phyloP scores from a whole-genome alignment of 92 coral and sea anemone genomes.

The Palythoa grandiflora region DNA sequence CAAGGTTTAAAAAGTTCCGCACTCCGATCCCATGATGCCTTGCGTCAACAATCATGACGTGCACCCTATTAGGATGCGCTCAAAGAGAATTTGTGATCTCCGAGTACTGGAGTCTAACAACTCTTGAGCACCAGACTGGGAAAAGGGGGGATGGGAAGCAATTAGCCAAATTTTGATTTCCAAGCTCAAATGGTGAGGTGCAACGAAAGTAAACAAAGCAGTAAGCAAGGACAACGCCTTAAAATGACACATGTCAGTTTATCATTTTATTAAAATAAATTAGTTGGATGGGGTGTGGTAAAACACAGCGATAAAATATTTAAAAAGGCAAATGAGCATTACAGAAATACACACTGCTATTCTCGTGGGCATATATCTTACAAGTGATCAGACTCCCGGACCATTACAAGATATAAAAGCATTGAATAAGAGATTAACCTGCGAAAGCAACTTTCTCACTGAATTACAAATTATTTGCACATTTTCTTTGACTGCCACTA shows the following conservation, averaged over 20 bases:
- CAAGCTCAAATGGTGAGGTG: too few species aligned
- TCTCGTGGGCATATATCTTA: background rate
- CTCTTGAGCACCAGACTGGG: too few species aligned
- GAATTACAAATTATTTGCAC: background rate
- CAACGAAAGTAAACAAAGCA: background rate
- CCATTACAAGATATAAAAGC: background rate
- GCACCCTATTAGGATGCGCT: too few species aligned
- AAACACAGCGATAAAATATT: constrained; percentile 56
- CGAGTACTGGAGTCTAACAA: too few species aligned
- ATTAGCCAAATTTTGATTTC: too few species aligned
- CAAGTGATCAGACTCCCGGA: constrained; percentile 18
- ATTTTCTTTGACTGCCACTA: background rate
- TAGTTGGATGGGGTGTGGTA: constrained; percentile 66
- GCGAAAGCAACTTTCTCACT: background rate
- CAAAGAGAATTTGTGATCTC: too few species aligned
- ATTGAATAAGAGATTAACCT: background rate
- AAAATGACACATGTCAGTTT: constrained; percentile 25
- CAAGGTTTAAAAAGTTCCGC: too few species aligned
- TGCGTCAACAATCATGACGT: too few species aligned
- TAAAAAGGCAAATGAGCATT: constrained; percentile 29
- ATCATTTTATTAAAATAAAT: constrained; percentile 63
- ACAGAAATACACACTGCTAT: constrained; percentile 30
- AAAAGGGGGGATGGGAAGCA: too few species aligned
- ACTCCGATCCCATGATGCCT: too few species aligned
- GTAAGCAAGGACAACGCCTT: background rate